phyloP scores from a whole-genome alignment of 2,888 invertebrate species.

The Nysson spinosus region DNA sequence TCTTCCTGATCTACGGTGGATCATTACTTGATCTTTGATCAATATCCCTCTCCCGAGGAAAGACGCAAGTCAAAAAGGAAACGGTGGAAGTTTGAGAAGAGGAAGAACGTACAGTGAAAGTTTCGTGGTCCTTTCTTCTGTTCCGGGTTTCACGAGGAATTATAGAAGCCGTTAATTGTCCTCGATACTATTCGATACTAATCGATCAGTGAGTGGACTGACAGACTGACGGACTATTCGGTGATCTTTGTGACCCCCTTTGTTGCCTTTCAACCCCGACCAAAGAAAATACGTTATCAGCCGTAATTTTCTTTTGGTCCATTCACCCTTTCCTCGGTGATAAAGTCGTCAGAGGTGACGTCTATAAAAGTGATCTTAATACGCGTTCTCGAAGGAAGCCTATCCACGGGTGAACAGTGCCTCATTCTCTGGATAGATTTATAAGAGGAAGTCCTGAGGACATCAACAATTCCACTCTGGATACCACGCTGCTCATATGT shows the following conservation, averaged over 20 bases:
- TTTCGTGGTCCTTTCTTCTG: constrained; percentile 33
- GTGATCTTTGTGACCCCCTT: constrained; percentile 13
- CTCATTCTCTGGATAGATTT: constrained; percentile 72
- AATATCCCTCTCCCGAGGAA: not conserved
- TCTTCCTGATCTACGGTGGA: constrained; percentile 53
- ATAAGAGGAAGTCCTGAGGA: constrained; percentile 71
- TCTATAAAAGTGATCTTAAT: constrained; percentile 43
- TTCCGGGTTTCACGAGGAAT: constrained; percentile 38
- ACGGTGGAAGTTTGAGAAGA: constrained; percentile 10
- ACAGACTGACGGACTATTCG: constrained; percentile 22
- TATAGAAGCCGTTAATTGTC: constrained; percentile 18
- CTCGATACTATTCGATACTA: constrained; percentile 10
- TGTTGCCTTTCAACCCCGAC: not conserved
- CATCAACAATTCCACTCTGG: constrained; percentile 74
- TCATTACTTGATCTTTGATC: constrained; percentile 1
- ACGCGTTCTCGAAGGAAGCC: constrained; percentile 12
- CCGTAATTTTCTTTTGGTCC: not conserved
- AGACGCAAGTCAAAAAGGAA: constrained; percentile 5
- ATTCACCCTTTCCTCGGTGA: constrained; percentile 7
- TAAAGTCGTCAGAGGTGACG: constrained; percentile 44
- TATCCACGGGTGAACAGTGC: constrained; percentile 65
- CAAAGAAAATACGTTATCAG: constrained; percentile 1
- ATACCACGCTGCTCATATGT: constrained; percentile 75
- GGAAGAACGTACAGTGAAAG: constrained; percentile 49
- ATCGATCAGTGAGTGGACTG: constrained; percentile 31